Base-by-base conservation (phyloP, 1,140 invertebrate species). In the Cecropterus lyciades region DNA sequence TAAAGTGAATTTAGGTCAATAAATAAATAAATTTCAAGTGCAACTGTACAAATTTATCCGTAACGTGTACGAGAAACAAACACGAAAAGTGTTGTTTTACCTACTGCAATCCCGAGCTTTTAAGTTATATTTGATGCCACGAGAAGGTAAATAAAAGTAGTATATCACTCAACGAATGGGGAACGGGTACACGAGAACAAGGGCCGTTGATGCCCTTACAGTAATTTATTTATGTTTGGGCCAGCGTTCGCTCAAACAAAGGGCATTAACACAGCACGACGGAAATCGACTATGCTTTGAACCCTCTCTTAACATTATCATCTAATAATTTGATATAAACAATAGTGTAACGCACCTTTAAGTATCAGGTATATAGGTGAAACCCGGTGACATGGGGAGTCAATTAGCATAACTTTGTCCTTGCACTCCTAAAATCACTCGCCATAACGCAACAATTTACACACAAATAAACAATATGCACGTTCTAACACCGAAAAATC, bases 401-500 rank as follows among this genome's bases (percentile, higher is more conserved):
- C 79, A 83, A 87, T 89, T 87, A 90, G 79, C 87, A 90, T 89
- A 87, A 85, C 83, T 86, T 84, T 84, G 85, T 91, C 86, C 88
- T 87, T 73, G 74, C 77, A 87, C 85, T 76, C 76, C 77, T 77
- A 70, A 79, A 73, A 79, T 82, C 80, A 87, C 84, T 74, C 56
- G 79, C 78, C 85, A 91, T 89, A 80, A 79, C 77, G 65, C 33
- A 52, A 66, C 57, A 66, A 72, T 72, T 69, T 75, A 60, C 60
- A 68, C 78, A 77, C 75, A 71, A 40, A 45, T 48, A 52, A 46
- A 49, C 59, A 15, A 64, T 72, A 75, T 40, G 60, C 67, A 72
- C 63, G 65, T 68, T 62, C 15, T 76, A 74, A 49, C 65, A 67
- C 75, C 55, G 43, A 59, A 68, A 71, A 73, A 69, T 37, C 63